Percentiles rank a stretch among this genome's conserved stretches.
Evolutionary conservation across 2,797 vertebrate species (phyloP).

Genomic region (Takifugu ocellatus): DNA sequence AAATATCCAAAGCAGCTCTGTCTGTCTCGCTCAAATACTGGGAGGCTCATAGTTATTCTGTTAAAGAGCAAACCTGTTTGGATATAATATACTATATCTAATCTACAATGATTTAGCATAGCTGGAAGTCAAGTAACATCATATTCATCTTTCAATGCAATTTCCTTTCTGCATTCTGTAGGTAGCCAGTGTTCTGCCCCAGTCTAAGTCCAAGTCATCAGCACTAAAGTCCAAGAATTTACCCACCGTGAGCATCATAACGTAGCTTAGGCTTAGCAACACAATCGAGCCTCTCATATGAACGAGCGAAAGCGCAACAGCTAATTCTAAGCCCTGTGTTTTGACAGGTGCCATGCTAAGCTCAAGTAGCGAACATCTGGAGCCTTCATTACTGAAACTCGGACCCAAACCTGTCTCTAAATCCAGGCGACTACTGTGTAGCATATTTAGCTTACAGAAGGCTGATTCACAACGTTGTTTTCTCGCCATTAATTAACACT

Average conservation of each 20-base stretch:
- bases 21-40: not conserved
- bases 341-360: slow-evolving; percentile 47
- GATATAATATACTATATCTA: slow-evolving; percentile 2
- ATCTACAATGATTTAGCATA: not conserved
- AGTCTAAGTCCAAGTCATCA: not conserved
- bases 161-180: not conserved
- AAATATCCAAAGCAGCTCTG: slow-evolving; percentile 2
- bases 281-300: not conserved
- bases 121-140: not conserved
- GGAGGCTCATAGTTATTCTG: not conserved
- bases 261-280: not conserved
- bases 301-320: not conserved
- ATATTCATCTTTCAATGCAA: not conserved
- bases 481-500: slow-evolving; percentile 4
- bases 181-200: not conserved
- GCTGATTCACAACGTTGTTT: not conserved
- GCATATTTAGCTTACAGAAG: not conserved
- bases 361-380: not conserved
- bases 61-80: slow-evolving; percentile 1
- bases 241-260: too few species aligned
- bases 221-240: too few species aligned
- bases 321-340: slow-evolving; percentile 4
- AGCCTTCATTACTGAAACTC: not conserved
- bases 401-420: not conserved
- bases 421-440: not conserved